Evolutionary conservation across 2,113 vertebrate species (phyloP), one percentile per base, ranked within the genome.

Genomic region (Macquaria australasica): DNA sequence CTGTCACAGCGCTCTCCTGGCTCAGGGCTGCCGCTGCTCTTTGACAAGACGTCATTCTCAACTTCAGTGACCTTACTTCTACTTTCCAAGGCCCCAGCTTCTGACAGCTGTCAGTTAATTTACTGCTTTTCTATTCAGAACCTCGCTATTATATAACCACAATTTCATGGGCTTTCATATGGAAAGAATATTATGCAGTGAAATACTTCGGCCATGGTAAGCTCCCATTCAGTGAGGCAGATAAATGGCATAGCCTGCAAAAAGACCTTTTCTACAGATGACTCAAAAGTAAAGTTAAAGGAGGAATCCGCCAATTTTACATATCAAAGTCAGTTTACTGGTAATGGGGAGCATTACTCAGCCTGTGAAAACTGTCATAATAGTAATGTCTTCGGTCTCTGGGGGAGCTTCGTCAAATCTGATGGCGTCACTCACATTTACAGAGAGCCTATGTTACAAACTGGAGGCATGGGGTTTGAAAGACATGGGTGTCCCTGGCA

Each of bases 31-130:
- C 45, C 6, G n/a, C 73, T 28, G 73, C 73, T 85, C 76, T 81
- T 14, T 91, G 88, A 86, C 83, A 73, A 73, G 75, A 84, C 21
- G 50, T 88, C 81, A 60, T 59, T 81, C 81, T 73, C 73, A 78
- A 90, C 85, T 90, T 77, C 73, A 68, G 12, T 79, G 85, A 85
- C 87, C 87, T 90, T 55, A 56, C 75, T 67, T 86, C 66, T 68
- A 34, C 59, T 83, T 84, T 83, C 78, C 83, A 73, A 71, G 79
- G 90, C 81, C 73, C 51, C 14, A 5, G 56, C 66, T 25, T 77
- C 81, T 90, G 81, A 81, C 87, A 89, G 83, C 83, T 81, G 92
- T 71, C 87, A 23, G 0, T 88, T 85, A 84, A 90, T 91, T 89
- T 89, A 83, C 58, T 64, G 83, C 77, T 72, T 72, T 88, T 90